These are phyloP conservation scores for Cabera pusaria DNA, from an alignment of 2,888 invertebrate genomes.

Conservation along the genomic window DNA sequence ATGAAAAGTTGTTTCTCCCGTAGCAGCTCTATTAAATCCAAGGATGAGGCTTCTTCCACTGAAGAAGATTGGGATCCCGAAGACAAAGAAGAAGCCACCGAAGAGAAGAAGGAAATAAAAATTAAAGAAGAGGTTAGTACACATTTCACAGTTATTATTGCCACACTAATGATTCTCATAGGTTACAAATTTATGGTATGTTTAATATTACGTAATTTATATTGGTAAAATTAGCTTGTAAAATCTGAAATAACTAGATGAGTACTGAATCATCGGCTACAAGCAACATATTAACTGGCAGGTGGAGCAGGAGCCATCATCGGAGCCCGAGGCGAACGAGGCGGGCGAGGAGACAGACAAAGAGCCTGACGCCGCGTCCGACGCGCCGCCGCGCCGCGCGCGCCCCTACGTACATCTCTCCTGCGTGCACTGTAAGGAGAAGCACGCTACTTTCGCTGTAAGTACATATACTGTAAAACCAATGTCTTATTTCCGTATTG, in stretches of 20 bases:
- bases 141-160: too few species aligned
- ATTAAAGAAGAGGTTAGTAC: constrained; percentile 49
- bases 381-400: constrained; percentile 77
- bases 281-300: too few species aligned
- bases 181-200: too few species aligned
- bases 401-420: constrained; percentile 86
- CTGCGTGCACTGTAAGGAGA: constrained; percentile 91
- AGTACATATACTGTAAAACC: too few species aligned
- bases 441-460: constrained; percentile 89
- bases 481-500: too few species aligned
- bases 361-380: constrained; percentile 78
- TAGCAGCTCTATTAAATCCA: constrained; percentile 69
- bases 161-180: too few species aligned
- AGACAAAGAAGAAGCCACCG: constrained; percentile 68
- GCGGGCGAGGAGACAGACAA: constrained; percentile 81
- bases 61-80: constrained; percentile 79
- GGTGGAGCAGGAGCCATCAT: constrained; percentile 64
- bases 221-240: too few species aligned
- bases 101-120: constrained; percentile 68
- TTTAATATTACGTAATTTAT: too few species aligned
- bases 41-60: constrained; percentile 75
- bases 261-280: too few species aligned
- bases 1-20: constrained; percentile 1
- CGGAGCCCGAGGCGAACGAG: constrained; percentile 71
- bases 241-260: too few species aligned